phyloP scores from a whole-genome alignment of 2,797 vertebrate genomes.

The Onychomys arenicola region DNA sequence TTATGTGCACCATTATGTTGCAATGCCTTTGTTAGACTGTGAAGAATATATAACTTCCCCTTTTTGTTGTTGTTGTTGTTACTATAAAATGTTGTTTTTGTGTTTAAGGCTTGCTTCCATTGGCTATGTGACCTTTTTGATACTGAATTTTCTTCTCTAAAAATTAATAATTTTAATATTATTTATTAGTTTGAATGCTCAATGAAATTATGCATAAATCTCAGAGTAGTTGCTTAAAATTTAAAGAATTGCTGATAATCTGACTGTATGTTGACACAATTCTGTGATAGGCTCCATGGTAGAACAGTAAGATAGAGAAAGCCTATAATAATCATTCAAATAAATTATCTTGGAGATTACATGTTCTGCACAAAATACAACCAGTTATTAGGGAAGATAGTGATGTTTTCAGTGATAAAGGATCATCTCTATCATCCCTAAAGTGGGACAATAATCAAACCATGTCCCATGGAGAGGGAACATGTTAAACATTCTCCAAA shows the following conservation, averaged over 20 bases:
- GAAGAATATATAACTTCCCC: background rate
- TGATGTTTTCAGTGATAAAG: background rate
- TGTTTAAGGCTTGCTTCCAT: background rate
- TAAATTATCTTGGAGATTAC: background rate
- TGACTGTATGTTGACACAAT: background rate
- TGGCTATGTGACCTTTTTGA: background rate
- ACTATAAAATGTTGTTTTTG: background rate
- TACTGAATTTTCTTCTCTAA: background rate
- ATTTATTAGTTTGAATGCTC: background rate
- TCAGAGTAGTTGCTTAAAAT: background rate
- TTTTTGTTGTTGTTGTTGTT: background rate
- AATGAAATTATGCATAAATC: background rate
- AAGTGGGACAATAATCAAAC: background rate
- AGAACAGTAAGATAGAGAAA: background rate
- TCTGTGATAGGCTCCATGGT: background rate
- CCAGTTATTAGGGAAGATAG: background rate
- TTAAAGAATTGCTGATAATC: background rate
- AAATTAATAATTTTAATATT: background rate
- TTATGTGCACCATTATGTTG: background rate
- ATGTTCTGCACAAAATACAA: background rate
- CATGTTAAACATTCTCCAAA: background rate
- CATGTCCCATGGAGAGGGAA: fast-evolving
- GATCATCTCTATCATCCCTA: background rate
- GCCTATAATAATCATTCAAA: background rate
- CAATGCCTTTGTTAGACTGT: background rate